phyloP scores from a whole-genome alignment of 2,797 vertebrate genomes.

The Hypotaenidia okinawae region DNA sequence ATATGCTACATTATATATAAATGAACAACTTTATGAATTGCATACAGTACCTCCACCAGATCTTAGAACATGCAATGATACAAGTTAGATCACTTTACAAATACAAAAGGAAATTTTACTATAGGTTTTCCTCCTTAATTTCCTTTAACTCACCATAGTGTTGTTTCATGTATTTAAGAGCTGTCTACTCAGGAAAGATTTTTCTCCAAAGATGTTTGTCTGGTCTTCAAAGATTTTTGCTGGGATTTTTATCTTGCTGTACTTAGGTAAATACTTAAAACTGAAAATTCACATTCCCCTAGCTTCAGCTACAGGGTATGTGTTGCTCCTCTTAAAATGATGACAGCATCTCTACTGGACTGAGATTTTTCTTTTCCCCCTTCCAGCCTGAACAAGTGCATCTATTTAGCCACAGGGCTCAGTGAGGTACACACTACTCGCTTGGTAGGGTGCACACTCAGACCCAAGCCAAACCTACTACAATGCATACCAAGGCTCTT shows the following conservation, averaged over 20 bases:
- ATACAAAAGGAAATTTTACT: neutral
- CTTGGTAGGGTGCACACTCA: neutral
- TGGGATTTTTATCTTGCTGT: neutral
- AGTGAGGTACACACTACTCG: neutral
- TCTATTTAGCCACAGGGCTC: neutral
- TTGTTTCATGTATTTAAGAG: neutral
- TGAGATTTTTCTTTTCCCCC: neutral
- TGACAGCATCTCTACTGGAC: neutral
- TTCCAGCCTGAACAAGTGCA: neutral
- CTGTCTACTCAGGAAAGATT: constrained; percentile 65
- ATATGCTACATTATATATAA: neutral
- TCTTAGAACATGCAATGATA: neutral
- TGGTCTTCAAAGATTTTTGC: neutral
- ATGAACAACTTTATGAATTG: neutral
- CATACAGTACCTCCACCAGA: neutral
- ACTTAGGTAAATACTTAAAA: neutral
- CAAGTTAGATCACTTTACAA: neutral
- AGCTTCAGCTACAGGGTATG: neutral
- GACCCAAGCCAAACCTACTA: neutral
- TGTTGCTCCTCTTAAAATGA: neutral
- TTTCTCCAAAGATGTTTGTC: neutral
- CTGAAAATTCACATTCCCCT: neutral
- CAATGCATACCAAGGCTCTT: rapidly evolving
- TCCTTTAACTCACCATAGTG: neutral
- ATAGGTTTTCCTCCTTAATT: neutral